Base-by-base conservation (phyloP, 1,140 invertebrate species). In the Atta cephalotes region DNA sequence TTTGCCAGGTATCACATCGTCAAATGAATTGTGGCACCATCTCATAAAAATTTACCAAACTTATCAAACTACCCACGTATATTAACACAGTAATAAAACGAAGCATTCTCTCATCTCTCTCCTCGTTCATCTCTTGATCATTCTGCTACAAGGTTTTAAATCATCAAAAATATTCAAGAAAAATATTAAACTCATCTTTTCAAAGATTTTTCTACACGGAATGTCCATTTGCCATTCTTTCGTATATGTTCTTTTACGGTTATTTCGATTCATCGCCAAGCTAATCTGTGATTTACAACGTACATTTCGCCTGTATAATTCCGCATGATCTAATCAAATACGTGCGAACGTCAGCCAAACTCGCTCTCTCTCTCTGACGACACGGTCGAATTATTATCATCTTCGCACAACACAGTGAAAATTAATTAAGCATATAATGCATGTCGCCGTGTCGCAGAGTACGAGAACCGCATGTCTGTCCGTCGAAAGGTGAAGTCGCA, bases 391-490 rank as follows among this genome's bases (percentile, higher is more conserved):
- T 84, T 84, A 76, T 84, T 76, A 84, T 70, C 45, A 63, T 84
- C 80, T 84, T 84, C 80, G 80, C 70, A 16, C 56, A 56, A 31
- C 80, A 28, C 18, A 74, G 80, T 84, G 70, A 49, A 84, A 84
- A 84, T 84, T 84, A 84, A 84, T 84, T 84, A 84, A 63, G 70
- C 80, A 62, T 76, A 74, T 84, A 74, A 84, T 74, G 45, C 39
- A n/a, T 56, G 39, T 31, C 56, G 70, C 65, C 77, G 25, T 68
- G 62, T 66, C 45, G 49, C 51, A 12, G 56, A 74, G 56, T 18
- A 16, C 65, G 14, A 39, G 76, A 62, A 80, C 60, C 79, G n/a
- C 68, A n/a, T 31, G 53, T 62, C 80, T 39, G 80, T 35, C 70
- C 70, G 31, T 25, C 66, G 79, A 72, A 72, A 45, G 58, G 56